A percentile compares a stretch with the other conserved stretches of the same genome.
Evolutionary conservation across 2,113 vertebrate species (phyloP).

Genomic region (Triplophysa dalaica): DNA sequence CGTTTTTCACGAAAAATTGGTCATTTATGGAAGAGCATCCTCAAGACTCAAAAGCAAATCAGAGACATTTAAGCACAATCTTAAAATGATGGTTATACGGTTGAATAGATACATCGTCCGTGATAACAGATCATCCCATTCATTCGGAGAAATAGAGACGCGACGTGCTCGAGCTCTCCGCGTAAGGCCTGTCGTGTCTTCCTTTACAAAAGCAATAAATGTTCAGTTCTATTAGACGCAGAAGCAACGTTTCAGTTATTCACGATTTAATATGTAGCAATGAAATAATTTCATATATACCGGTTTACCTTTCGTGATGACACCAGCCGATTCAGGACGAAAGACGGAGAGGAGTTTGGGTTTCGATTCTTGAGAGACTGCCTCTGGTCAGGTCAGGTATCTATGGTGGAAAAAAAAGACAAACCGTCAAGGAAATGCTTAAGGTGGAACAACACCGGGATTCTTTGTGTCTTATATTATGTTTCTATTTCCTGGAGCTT

Average conservation of each 20-base stretch:
- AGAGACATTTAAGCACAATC: background rate
- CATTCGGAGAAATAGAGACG: constrained; percentile 46
- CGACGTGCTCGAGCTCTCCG: constrained; percentile 33
- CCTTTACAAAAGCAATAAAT: background rate
- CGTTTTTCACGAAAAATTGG: constrained; percentile 8
- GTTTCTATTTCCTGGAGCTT: background rate
- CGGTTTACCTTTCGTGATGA: constrained; percentile 53
- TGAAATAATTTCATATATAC: background rate
- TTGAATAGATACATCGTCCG: constrained; percentile 11
- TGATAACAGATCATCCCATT: constrained; percentile 32
- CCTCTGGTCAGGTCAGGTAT: too few relatives aligned
- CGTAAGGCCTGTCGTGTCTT: background rate
- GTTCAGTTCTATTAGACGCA: background rate
- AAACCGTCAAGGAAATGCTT: background rate
- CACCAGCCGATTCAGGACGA: constrained; percentile 49
- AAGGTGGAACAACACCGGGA: background rate
- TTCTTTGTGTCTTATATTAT: background rate
- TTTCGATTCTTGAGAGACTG: too few relatives aligned
- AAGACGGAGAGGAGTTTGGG: too few relatives aligned
- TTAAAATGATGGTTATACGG: background rate
- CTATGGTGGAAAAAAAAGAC: too few relatives aligned
- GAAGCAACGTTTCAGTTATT: background rate
- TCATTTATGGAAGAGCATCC: background rate
- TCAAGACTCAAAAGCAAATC: background rate
- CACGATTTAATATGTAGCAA: background rate